Evolutionary conservation across 2,888 invertebrate genomes (phyloP), one percentile per base, ranked within the genome.

Genomic region (Leistus spinibarbis): DNA sequence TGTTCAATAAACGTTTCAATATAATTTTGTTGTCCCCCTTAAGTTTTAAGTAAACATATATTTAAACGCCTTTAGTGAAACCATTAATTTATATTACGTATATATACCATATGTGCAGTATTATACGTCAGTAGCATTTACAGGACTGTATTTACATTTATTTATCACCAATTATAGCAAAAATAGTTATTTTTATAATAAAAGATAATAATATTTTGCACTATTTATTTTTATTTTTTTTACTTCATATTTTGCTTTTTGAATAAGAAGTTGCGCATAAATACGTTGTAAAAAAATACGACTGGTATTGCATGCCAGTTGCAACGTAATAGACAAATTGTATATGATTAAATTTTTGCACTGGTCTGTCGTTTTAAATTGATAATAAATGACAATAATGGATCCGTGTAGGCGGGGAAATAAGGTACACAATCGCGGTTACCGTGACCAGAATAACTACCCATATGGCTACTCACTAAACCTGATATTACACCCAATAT

Each of bases 351-450:
- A 83, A 84, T 83, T 84, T 84, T 85, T 83, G 84, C 85, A 62
- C 73, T 73, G 62, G 22, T 67, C 73, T 73, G 60, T 73, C 73
- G 54, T 83, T 81, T 40, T 82, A 84, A 85, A 85, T 85, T 85
- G 84, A 83, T 85, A 84, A 84, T 84, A 84, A 85, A 85, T 85
- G 84, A 85, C 84, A 85, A 84, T 85, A 85, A 85, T 85, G 60
- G 64, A 27, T 57, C 16, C n/a, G n/a, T 24, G 73, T 67, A 67
- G 73, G 73, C 73, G 73, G 65, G n/a, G 66, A 73, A 73, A 73
- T 73, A 56, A 73, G 67, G 53, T 73, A 73, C 20, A 62, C 73
- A 54, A 57, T 20, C 53, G 73, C 73, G 73, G 57, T 27, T 23
- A 67, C 60, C 73, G 73, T 73, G 73, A 73, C 40, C 40, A 13